A percentile compares a stretch with the other conserved stretches of the same genome.
phyloP scores from a whole-genome alignment of 2,888 invertebrate genomes.

The Diloba caeruleocephala region DNA sequence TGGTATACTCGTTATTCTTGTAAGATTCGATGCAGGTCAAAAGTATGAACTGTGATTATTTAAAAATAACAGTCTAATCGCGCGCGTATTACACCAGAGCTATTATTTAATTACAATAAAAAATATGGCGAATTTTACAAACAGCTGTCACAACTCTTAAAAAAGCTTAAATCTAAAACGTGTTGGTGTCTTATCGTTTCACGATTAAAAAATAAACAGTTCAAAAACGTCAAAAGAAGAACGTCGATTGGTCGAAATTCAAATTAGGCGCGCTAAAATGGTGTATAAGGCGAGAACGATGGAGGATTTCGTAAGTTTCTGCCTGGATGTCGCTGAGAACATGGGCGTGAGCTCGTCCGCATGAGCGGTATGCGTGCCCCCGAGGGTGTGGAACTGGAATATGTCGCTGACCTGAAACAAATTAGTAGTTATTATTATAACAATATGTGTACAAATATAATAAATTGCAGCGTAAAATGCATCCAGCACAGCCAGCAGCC shows the following conservation, averaged over 20 bases:
- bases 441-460: too few species aligned
- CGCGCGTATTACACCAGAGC: slow-evolving; percentile 13
- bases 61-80: slow-evolving; percentile 18
- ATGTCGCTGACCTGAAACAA: slow-evolving; percentile 90
- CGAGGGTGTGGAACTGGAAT: slow-evolving; percentile 92
- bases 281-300: slow-evolving; percentile 66
- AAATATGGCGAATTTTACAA: slow-evolving; percentile 39
- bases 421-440: background rate
- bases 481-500: too few species aligned
- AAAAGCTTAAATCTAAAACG: slow-evolving; percentile 63
- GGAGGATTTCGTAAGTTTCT: slow-evolving; percentile 51
- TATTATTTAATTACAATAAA: slow-evolving; percentile 6
- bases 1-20: too few species aligned
- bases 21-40: too few species aligned
- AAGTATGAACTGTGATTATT: too few species aligned
- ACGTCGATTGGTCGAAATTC: slow-evolving; percentile 58
- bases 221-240: slow-evolving; percentile 54
- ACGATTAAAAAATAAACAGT: slow-evolving; percentile 59
- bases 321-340: slow-evolving; percentile 68
- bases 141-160: slow-evolving; percentile 66
- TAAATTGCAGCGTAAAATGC: too few species aligned
- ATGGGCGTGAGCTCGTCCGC: slow-evolving; percentile 82
- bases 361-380: slow-evolving; percentile 86
- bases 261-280: slow-evolving; percentile 55
- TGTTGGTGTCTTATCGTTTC: slow-evolving; percentile 70